Evolutionary conservation across 2,888 invertebrate genomes (phyloP), one percentile per base, ranked within the genome.

Genomic region (Ommatoiulus sabulosus): DNA sequence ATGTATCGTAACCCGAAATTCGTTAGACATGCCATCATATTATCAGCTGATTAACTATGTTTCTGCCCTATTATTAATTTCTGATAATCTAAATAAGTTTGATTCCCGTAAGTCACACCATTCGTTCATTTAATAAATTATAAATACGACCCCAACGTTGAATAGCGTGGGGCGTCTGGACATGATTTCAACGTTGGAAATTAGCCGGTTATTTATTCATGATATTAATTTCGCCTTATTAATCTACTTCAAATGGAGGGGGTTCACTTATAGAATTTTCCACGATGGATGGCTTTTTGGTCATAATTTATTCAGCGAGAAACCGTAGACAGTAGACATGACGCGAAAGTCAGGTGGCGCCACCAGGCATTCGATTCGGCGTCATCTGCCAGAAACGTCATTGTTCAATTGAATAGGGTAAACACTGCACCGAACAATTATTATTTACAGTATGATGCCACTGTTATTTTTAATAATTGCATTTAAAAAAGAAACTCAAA

Each of bases 171-270:
- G 48, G 48, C 7, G 63, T 63, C 7, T 63, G n/a, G n/a, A 63
- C 63, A 63, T 5, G 63, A 63, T n/a, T 63, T 63, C 63, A n/a
- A n/a, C 63, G 12, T 12, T 63, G n/a, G n/a, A 63, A 63, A 63
- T 63, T 63, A 17, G n/a, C 63, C 17, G n/a, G 6, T 63, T 63
- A 63, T 63, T 63, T 63, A 63, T 63, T 63, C 63, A 63, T 63
- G n/a, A 63, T 63, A 63, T 63, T 63, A 63, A 63, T 63, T 63
- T 63, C 17, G 63, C 63, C 63, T 6, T 63, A 63, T 63, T 63
- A 63, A 63, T 63, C 63, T 63, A 63, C 63, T 63, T 17, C n/a
- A 63, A 63, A n/a, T 17, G 63, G 63, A 63, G 63, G n/a, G n/a
- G 63, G 63, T 63, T n/a, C 63, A n/a, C 6, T 63, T n/a, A n/a